Evolutionary conservation across 2,113 vertebrate species (phyloP), one percentile per base, ranked within the genome.

Genomic region (Thunnus maccoyii): DNA sequence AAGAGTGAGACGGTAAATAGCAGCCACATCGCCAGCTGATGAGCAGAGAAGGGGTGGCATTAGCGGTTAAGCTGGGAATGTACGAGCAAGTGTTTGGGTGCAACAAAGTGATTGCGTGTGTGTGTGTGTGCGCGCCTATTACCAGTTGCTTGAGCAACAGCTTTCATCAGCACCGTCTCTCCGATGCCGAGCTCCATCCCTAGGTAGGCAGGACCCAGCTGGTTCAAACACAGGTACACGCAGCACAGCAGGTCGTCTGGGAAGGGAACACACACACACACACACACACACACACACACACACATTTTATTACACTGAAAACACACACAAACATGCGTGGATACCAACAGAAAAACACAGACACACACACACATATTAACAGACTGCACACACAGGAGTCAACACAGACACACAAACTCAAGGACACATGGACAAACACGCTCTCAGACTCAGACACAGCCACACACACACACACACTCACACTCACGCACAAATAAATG

Each of bases 91-190:
- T 47, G 72, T 62, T 72, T 69, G 66, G 83, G 61, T 52, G 63
- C 72, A 57, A 61, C 7, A 32, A 11, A 56, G 36, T 32, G 48
- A 18, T 52, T 47, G 6, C 62, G 75, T 13, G 3, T 41, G 65
- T 51, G 56, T 15, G 22, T 61, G 61, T 47, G 52, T 2, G 30
- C 25, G 11, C 2, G 36, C 4, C 12, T 13, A 1, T 89, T 80
- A 97, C 97, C 96, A 1, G 96, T 97, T 78, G 96, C 96, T 89
- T 97, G 96, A 74, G 96, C 96, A 48, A 98, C 93, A 0, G 97
- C 97, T 88, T 96, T 97, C 95, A 97, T 96, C 55, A 97, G 95
- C 72, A 98, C 92, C 0, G 95, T 96, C 17, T 97, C 96, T 2
- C 97, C 97, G 0, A 97, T 86, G 0, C 96, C 97, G 0, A 98